phyloP scores from a whole-genome alignment of 2,888 invertebrate species.

The Drosophila kokeensis region DNA sequence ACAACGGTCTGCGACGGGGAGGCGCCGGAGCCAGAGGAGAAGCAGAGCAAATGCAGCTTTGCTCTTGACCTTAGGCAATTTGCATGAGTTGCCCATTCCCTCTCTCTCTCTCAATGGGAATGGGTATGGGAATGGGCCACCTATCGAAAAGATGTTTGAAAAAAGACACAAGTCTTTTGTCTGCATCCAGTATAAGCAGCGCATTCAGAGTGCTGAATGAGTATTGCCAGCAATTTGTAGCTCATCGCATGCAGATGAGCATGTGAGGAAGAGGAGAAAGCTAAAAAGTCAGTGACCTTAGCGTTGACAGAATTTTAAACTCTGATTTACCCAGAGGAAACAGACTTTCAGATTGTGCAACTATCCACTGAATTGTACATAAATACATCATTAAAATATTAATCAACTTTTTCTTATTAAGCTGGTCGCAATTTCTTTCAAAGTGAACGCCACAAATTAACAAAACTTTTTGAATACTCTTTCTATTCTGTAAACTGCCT shows the following conservation, averaged over 20 bases:
- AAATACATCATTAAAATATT: not conserved
- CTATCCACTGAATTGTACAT: not conserved
- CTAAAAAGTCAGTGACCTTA: not conserved
- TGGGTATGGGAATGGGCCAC: not conserved
- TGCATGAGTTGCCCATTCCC: constrained; percentile 49
- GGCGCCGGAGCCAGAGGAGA: not conserved
- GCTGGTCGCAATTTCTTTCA: not conserved
- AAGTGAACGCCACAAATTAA: not conserved
- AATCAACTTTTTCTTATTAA: not conserved
- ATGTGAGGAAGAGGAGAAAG: not conserved
- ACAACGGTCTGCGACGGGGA: constrained; percentile 19
- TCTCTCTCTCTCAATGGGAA: not conserved
- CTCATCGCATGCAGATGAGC: not conserved
- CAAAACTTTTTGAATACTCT: not conserved
- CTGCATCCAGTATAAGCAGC: not conserved
- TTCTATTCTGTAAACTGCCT: no score
- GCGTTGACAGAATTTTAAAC: not conserved
- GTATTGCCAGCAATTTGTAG: not conserved
- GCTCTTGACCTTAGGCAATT: constrained; percentile 77
- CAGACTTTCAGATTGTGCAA: not conserved
- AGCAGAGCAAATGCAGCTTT: constrained; percentile 57
- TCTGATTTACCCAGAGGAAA: not conserved
- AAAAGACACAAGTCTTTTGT: not conserved
- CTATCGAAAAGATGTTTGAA: constrained; percentile 15
- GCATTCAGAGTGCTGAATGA: not conserved